Percentiles rank a stretch among this genome's conserved stretches.
These are phyloP conservation scores for Caretta caretta DNA, from an alignment of 2,113 vertebrate genomes.

Conservation along the genomic window DNA sequence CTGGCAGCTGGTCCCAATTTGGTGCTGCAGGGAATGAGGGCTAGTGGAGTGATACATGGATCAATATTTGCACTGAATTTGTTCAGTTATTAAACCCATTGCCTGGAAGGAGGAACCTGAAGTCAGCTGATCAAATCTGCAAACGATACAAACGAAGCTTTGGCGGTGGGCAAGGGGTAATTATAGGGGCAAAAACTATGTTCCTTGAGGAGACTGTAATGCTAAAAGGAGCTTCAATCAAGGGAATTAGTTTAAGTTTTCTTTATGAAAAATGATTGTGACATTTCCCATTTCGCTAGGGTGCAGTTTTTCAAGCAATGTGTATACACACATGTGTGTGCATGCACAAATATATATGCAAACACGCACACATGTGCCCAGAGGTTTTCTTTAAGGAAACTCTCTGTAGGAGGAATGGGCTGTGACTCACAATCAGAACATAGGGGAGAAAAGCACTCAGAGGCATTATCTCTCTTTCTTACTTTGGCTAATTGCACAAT, in stretches of 20 bases:
- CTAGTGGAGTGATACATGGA: neutral
- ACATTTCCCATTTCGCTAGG: neutral
- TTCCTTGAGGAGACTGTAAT: neutral
- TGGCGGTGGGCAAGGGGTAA: neutral
- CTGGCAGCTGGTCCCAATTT: neutral
- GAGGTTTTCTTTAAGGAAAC: neutral
- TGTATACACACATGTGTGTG: neutral
- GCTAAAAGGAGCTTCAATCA: neutral
- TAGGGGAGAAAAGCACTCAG: neutral
- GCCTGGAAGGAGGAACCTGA: neutral
- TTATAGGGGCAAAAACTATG: too few relatives aligned
- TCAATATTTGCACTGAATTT: neutral
- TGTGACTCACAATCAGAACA: neutral
- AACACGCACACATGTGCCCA: neutral
- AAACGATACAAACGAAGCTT: neutral
- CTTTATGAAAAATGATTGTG: neutral
- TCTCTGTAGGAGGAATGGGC: neutral
- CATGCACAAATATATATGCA: neutral
- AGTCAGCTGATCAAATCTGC: neutral
- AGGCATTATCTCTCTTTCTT: neutral
- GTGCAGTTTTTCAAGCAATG: neutral
- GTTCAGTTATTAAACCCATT: neutral
- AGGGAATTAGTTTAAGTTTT: neutral
- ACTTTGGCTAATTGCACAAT: neutral
- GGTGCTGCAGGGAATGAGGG: neutral